phyloP scores from a whole-genome alignment of 2,797 vertebrate species.

The Leuciscus waleckii region DNA sequence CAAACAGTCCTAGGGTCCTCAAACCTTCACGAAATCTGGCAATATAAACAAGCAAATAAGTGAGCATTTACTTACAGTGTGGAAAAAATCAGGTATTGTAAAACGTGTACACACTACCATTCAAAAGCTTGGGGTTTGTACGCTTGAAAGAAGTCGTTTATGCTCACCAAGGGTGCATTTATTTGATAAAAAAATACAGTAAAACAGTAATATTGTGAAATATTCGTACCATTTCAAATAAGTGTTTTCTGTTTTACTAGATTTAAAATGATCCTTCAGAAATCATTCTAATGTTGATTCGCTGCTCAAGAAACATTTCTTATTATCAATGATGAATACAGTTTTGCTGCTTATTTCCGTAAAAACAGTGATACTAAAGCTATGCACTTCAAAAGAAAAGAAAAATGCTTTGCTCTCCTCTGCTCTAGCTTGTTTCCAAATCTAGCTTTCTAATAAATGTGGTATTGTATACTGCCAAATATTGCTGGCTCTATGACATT shows the following conservation, averaged over 20 bases:
- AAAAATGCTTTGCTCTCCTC: no score
- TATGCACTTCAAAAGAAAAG: no score
- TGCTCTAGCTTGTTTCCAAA: no score
- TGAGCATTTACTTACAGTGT: neutral
- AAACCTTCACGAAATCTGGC: constrained; percentile 89
- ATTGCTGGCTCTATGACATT: neutral
- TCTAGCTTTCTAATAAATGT: no score
- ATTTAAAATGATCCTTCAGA: no score
- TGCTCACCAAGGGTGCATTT: neutral
- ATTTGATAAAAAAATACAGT: neutral
- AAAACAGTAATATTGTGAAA: no score
- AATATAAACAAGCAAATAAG: neutral
- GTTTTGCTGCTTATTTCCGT: no score
- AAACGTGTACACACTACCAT: neutral
- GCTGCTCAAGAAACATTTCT: no score
- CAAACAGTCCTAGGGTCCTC: constrained; percentile 87
- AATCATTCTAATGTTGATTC: no score
- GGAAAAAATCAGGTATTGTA: neutral
- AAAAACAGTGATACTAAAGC: no score
- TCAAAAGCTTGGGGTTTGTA: neutral
- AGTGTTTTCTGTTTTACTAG: neutral
- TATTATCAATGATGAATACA: no score
- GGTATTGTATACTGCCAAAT: neutral
- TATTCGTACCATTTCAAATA: neutral
- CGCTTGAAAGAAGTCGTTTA: neutral